Base-by-base conservation (phyloP, 2,113 vertebrate species). In the Phocoena sinus region DNA sequence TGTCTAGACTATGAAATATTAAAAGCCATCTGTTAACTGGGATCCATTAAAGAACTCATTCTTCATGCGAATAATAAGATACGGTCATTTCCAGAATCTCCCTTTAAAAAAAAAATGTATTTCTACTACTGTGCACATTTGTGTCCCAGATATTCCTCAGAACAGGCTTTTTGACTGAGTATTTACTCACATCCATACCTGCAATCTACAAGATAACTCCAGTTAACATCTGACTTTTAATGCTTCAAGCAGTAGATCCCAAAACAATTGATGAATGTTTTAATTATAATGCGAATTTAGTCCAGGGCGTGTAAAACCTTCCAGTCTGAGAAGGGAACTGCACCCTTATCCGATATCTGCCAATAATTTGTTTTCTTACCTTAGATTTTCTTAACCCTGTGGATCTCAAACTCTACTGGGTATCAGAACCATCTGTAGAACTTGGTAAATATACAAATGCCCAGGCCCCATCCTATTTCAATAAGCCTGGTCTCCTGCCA, bases 341-440 rank as follows among this genome's bases (percentile, higher is more conserved):
- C 2, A 41, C 3, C 2, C 25, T 77, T 87, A 81, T 67, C 33
- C 58, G 26, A 91, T 81, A 85, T 33, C 63, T 88, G 25, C 28
- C 68, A 62, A 76, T 65, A 58, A 47, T 67, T 89, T 82, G 14
- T 93, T 94, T 94, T 81, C 60, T 60, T 77, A 33, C 26, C 79
- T 97, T 63, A 68, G 71, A 84, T 67, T 63, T 89, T 70, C 77
- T 96, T 87, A 70, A n/a, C 60, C 26, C n/a, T 60, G 38, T 86
- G 67, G 26, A n/a, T 94, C 65, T 91, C 84, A 82, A 17, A 67
- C 25, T 73, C 86, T 53, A 1, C 10, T 70, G 14, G 38, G 1
- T 82, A 36, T 73, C 31, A 63, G 63, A 85, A 56, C 77, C 23
- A 79, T 58, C 80, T 50, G 33, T 28, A 94, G 53, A 93, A 89